These are phyloP conservation scores for Helicoverpa armigera DNA, from an alignment of 1,140 invertebrate species.

Conservation along the genomic window DNA sequence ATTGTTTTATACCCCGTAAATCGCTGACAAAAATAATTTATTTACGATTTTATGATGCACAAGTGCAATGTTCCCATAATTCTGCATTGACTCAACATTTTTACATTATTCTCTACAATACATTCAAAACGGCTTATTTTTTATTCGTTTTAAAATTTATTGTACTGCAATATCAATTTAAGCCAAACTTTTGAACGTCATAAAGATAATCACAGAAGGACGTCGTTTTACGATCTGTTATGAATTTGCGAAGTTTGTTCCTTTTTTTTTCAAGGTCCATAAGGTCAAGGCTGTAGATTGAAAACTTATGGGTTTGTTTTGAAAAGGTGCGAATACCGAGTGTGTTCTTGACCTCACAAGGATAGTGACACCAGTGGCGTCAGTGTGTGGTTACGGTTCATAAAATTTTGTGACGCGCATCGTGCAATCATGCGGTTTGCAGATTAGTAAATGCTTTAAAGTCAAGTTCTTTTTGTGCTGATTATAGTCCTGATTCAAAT, in stretches of 20 bases:
- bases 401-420: background rate
- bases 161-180: background rate
- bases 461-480: background rate
- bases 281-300: slow-evolving; percentile 1
- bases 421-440: background rate
- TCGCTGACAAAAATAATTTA: too few relatives aligned
- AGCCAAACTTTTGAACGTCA: slow-evolving; percentile 3
- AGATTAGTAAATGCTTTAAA: background rate
- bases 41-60: background rate
- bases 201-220: slow-evolving; percentile 40
- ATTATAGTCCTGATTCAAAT: background rate
- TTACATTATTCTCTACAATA: background rate
- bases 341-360: slow-evolving; percentile 32
- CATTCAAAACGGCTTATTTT: background rate
- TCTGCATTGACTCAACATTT: background rate
- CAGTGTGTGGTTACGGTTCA: slow-evolving; percentile 7
- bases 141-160: slow-evolving; percentile 21
- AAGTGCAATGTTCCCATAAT: background rate
- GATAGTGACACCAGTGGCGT: slow-evolving; percentile 1
- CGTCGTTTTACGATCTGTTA: slow-evolving; percentile 32
- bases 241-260: slow-evolving; percentile 2
- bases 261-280: slow-evolving; percentile 7
- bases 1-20: too few relatives aligned
- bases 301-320: slow-evolving; percentile 7
- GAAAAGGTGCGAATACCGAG: slow-evolving; percentile 9